These are phyloP conservation scores for Trypoxylus dichotomus DNA, from an alignment of 1,140 invertebrate species.

Conservation along the genomic window DNA sequence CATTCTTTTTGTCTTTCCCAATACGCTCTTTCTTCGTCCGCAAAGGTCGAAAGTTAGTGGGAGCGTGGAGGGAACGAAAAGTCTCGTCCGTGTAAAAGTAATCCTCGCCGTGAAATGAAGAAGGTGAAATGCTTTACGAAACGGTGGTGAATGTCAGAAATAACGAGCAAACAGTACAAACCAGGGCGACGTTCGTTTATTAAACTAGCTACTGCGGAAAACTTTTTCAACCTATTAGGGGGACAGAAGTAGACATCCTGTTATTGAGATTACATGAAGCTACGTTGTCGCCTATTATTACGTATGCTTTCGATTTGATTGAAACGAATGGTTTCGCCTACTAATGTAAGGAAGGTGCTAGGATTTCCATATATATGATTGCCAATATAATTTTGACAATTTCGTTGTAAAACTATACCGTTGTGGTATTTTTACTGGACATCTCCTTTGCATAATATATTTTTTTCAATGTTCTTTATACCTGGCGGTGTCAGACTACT, in stretches of 20 bases:
- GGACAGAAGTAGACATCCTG: background rate
- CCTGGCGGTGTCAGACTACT: too few species aligned
- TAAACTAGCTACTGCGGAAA: background rate
- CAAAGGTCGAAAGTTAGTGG: background rate
- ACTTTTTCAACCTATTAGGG: background rate
- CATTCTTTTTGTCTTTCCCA: background rate
- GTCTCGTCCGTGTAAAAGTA: background rate
- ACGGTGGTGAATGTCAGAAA: background rate
- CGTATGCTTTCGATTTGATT: background rate
- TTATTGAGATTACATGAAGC: background rate
- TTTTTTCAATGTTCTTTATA: too few species aligned
- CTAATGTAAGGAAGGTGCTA: background rate
- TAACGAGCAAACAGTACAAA: slow-evolving; percentile 5
- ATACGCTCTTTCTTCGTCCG: background rate
- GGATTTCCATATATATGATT: too few species aligned
- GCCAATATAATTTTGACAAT: too few species aligned
- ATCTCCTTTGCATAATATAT: too few species aligned
- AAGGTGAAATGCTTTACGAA: slow-evolving; percentile 1
- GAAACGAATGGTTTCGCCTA: background rate
- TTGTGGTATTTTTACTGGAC: too few species aligned
- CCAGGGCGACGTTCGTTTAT: background rate
- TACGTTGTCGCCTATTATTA: background rate
- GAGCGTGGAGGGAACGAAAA: background rate
- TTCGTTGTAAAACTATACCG: too few species aligned
- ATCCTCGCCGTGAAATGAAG: background rate